Percentiles rank a stretch among this genome's conserved stretches.
Conservation (phyloP, 2,888 invertebrate genomes). For the Schrankia costaestrigalis region DNA sequence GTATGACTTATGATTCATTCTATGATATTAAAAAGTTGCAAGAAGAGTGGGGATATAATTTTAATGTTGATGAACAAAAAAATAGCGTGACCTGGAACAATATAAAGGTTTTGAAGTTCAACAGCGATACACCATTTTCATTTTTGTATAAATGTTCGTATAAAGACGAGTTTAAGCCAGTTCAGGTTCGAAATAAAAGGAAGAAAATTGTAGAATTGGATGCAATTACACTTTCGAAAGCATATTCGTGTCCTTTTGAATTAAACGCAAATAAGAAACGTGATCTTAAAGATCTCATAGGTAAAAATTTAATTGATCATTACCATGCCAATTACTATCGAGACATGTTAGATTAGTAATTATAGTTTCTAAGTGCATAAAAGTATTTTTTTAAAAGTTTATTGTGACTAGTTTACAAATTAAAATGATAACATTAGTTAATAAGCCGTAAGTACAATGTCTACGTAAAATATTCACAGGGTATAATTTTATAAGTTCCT, state of each 20-base stretch:
- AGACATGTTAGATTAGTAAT: no score
- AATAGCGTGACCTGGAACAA: slow-evolving; percentile 7
- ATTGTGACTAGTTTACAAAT: no score
- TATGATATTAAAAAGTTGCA: slow-evolving; percentile 8
- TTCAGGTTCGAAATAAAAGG: slow-evolving; percentile 8
- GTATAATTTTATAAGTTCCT: no score
- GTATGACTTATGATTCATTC: slow-evolving; percentile 6
- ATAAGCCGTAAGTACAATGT: no score
- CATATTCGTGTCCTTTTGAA: slow-evolving; percentile 6
- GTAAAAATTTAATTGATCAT: slow-evolving; percentile 12
- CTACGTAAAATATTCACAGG: no score
- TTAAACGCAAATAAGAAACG: slow-evolving; percentile 6
- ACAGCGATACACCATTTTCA: slow-evolving; percentile 6
- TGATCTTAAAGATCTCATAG: slow-evolving; percentile 8
- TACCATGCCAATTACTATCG: no score
- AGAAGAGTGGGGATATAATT: slow-evolving; percentile 12
- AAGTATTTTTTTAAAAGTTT: no score
- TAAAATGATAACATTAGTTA: no score
- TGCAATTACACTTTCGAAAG: slow-evolving; percentile 7
- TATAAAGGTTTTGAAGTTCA: slow-evolving; percentile 9
- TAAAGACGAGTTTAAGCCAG: slow-evolving; percentile 8
- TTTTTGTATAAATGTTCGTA: slow-evolving; percentile 13
- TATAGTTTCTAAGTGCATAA: no score
- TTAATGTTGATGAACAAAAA: slow-evolving; percentile 9
- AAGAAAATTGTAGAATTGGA: slow-evolving; percentile 5